These are phyloP conservation scores for Prietella phreatophila DNA, from an alignment of 2,113 vertebrate genomes.

Conservation along the genomic window DNA sequence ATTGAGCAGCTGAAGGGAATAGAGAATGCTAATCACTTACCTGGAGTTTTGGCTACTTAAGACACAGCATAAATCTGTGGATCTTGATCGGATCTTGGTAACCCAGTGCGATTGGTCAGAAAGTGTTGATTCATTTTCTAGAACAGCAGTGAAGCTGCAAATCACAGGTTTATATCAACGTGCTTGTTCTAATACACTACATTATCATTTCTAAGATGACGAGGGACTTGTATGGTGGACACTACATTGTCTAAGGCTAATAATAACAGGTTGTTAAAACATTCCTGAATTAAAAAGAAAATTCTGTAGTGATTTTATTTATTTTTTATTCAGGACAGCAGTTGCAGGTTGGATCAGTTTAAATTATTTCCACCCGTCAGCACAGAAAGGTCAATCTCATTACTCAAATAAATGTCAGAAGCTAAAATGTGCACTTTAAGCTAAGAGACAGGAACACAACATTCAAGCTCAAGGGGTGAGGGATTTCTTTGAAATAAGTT, in stretches of 20 bases:
- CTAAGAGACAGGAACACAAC: constrained; percentile 2
- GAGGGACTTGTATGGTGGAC: not conserved
- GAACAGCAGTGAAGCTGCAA: too few relatives aligned
- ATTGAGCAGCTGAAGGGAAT: constrained; percentile 23
- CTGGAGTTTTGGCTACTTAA: constrained; percentile 17
- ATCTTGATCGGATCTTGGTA: not conserved
- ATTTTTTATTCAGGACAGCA: not conserved
- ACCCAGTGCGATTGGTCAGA: not conserved
- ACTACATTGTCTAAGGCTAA: not conserved
- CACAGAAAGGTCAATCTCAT: constrained; percentile 21
- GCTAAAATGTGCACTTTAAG: constrained; percentile 2
- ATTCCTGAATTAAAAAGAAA: not conserved
- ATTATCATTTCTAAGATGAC: not conserved
- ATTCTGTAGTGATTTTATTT: not conserved
- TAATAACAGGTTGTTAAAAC: not conserved
- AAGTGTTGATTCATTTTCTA: not conserved
- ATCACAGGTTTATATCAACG: not conserved
- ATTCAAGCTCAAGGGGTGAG: not conserved
- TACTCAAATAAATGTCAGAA: constrained; percentile 25
- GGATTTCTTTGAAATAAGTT: not conserved
- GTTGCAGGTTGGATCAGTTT: not conserved
- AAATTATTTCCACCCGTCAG: constrained; percentile 1
- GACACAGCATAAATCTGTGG: constrained; percentile 13
- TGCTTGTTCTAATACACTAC: not conserved
- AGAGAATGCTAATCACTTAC: constrained; percentile 45